phyloP scores from a whole-genome alignment of 2,888 invertebrate species.

The Idaea straminata region DNA sequence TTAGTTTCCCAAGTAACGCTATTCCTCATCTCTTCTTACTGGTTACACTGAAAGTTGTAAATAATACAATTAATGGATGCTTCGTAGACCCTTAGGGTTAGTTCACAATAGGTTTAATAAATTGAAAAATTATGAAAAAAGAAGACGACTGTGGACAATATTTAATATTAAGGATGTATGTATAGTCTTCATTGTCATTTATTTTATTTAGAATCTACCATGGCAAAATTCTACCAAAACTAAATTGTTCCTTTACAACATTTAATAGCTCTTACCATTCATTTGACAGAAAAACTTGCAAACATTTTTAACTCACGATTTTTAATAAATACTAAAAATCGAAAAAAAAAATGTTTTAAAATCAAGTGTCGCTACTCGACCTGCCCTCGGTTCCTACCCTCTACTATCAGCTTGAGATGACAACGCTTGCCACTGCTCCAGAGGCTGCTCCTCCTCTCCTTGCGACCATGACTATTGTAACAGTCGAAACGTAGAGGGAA shows the following conservation, averaged over 20 bases:
- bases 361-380: no score
- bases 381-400: no score
- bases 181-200: not conserved
- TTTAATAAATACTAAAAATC: no score
- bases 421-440: not conserved
- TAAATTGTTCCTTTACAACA: no score
- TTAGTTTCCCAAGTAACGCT: slow-evolving; percentile 44
- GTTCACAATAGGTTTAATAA: slow-evolving; percentile 14
- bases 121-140: not conserved
- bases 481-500: not conserved
- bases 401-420: no score
- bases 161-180: not conserved
- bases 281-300: no score
- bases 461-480: not conserved
- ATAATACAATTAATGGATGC: slow-evolving; percentile 56
- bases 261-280: no score
- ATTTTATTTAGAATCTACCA: no score
- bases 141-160: not conserved
- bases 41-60: slow-evolving; percentile 47
- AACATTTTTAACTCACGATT: no score
- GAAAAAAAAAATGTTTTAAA: no score
- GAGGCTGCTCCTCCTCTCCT: no score
- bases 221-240: no score
- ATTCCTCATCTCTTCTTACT: slow-evolving; percentile 58
- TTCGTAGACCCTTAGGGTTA: slow-evolving; percentile 24